Evolutionary conservation across 2,113 vertebrate species (phyloP), one percentile per base, ranked within the genome.

Genomic region (Nyctereutes procyonoides): DNA sequence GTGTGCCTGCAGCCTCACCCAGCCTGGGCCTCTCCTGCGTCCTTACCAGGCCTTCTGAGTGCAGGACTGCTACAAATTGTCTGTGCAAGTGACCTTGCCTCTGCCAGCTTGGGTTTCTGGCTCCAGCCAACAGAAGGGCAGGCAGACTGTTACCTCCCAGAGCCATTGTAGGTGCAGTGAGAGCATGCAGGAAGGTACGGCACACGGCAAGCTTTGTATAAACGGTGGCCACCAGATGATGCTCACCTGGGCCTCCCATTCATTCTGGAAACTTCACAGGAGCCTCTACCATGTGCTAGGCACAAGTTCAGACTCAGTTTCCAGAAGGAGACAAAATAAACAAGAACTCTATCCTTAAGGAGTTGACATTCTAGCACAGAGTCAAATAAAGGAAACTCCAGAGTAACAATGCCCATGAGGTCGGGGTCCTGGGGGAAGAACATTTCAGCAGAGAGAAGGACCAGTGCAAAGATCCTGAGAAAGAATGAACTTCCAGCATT

Each of bases 121-220:
- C 65, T 73, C 51, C 38, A 90, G n/a, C 0, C 81, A 15, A 51
- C 32, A 16, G 63, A n/a, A n/a, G 22, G 22, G 74, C 5, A 24
- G 22, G 74, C 5, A 24, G 22, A 6, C 28, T 16, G 16, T 43
- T 83, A 32, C 77, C 65, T 88, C 73, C 2, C 2, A 43, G 60
- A 79, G 32, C 51, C 48, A 4, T 12, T 10, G 13, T 6, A 2
- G 4, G 22, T 0, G 4, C 8, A 3, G 48, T 20, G 14, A 24
- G 55, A 74, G 35, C 35, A 17, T 3, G 15, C 8, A 13, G 20
- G n/a, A 10, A 89, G 38, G 22, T 20, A 26, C 3, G 7, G 51
- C 8, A 1, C 20, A 10, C 32, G 2, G 26, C 35, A 55, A 69
- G 28, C 67, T 55, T 35, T 48, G 20, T 30, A 48, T 2, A 10